Evolutionary conservation across 2,113 vertebrate species (phyloP), one percentile per base, ranked within the genome.

Genomic region (Bubo scandiacus): DNA sequence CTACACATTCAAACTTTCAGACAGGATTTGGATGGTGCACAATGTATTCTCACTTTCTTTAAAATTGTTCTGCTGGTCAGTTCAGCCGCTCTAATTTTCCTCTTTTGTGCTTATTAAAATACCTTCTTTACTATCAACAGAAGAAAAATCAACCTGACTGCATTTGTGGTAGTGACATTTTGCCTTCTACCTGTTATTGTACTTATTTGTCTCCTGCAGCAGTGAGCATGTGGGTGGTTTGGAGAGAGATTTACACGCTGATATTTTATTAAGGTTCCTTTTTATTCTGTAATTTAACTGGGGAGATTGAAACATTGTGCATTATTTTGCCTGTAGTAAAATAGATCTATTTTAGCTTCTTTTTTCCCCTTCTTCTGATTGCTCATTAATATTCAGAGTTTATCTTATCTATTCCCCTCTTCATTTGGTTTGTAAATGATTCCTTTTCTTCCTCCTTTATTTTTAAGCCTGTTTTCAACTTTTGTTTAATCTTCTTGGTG

Each of bases 391-490:
- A 97, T 96, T 95, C 92, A 89, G 49, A 81, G 80, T 96, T 96
- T 96, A 92, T 96, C 96, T 97, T 93, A 95, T 96, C 94, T 96
- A 12, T 78, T 79, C 42, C 30, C 25, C 36, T 86, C 91, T 94
- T 97, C 93, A 96, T 97, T 96, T 97, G 95, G 94, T 94, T 96
- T 97, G 87, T 96, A 96, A 97, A 96, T 96, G 3, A 97, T 83
- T 97, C 91, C 82, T 95, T 96, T 95, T 51, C 91, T 95, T 81
- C 43, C 9, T 87, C 55, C 67, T 94, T 96, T 94, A 70, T 93
- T 93, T 94, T 94, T 68, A 89, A 95, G 85, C 72, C 40, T 88
- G 38, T 96, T 95, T 97, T 94, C 93, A 96, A 95, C 86, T 91
- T 96, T 79, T 84, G 55, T 96, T 96, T 96, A 93, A 96, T 97